These are phyloP conservation scores for Euproctis similis DNA, from an alignment of 2,888 invertebrate genomes.

Conservation along the genomic window DNA sequence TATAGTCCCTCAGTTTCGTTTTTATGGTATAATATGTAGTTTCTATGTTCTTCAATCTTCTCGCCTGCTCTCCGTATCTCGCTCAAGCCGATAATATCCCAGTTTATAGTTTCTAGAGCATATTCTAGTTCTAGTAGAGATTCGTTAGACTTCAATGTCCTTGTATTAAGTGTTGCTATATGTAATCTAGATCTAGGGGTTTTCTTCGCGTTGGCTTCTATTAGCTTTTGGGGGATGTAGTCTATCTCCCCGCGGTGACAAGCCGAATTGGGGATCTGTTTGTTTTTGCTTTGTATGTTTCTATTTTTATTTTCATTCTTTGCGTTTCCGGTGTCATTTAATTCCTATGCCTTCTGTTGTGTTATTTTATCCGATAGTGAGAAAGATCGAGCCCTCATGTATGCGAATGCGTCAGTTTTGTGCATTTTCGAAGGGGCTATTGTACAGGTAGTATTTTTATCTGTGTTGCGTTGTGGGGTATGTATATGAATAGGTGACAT, in stretches of 20 bases:
- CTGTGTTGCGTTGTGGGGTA: too few species aligned
- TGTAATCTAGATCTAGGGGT: neutral
- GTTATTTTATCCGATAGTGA: neutral
- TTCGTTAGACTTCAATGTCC: neutral
- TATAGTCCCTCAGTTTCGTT: constrained; percentile 3
- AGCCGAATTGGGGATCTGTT: neutral
- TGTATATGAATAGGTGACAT: too few species aligned
- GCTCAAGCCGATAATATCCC: too few species aligned
- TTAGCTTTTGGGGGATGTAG: neutral
- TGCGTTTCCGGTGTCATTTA: neutral
- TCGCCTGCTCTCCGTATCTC: constrained; percentile 2
- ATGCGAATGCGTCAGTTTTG: constrained; percentile 1
- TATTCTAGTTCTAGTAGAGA: constrained; percentile 1
- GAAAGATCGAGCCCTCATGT: neutral
- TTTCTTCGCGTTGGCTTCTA: neutral
- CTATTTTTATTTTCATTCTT: too few species aligned
- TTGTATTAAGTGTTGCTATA: constrained; percentile 1
- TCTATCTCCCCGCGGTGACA: constrained; percentile 1
- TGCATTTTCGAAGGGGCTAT: neutral
- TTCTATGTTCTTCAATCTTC: neutral
- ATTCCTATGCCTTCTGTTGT: neutral
- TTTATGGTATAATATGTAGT: constrained; percentile 9
- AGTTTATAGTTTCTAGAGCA: too few species aligned
- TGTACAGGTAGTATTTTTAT: too few species aligned
- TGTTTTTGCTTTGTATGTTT: neutral